Base-by-base conservation (phyloP, 2,888 invertebrate genomes). In the Taenaris catops region DNA sequence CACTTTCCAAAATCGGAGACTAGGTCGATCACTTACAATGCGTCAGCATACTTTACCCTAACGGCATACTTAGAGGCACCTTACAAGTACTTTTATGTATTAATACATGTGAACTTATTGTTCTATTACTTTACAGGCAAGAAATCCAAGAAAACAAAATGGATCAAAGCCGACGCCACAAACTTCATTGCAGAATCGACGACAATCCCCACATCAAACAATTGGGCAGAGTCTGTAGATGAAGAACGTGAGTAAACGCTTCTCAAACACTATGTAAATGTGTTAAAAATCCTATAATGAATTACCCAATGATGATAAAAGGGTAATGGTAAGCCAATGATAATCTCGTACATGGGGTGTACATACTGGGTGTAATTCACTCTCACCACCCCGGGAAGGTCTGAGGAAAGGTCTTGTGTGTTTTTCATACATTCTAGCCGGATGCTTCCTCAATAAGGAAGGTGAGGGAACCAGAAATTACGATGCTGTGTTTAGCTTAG, bases 101-200 rank as follows among this genome's bases (percentile, higher is more conserved):
- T 23, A 21, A 21, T 9, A 14, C 8, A 5, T 3, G 7, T 34
- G 23, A 9, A 9, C 10, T 10, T 24, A 25, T 18, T 18, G 17
- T 8, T 9, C 24, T 10, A 44, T 34, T 44, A 46, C 55, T 48
- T 67, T 72, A 39, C 88, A 94, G 94, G 90, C 81, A 96, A 93
- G 90, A 96, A 93, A 89, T 91, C 89, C 73, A 95, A 93, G 89
- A 96, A 94, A 89, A 89, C 89, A 78, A 96, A 95, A 89, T 94
- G 94, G 71, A 94, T 92, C 70, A 93, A 93, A 47, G 80, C 96
- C 61, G 91, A 92, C 55, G 88, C 97, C 62, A 94, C 92, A 71
- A 93, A 93, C 60, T 96, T 97, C 72, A 87, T 96, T 53, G 92
- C 92, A 45, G 92, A 93, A 63, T 89, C 91, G 37, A 90, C 90